Evolutionary conservation across 2,797 vertebrate species (phyloP).

Genomic region (Enteromius mattozi): DNA sequence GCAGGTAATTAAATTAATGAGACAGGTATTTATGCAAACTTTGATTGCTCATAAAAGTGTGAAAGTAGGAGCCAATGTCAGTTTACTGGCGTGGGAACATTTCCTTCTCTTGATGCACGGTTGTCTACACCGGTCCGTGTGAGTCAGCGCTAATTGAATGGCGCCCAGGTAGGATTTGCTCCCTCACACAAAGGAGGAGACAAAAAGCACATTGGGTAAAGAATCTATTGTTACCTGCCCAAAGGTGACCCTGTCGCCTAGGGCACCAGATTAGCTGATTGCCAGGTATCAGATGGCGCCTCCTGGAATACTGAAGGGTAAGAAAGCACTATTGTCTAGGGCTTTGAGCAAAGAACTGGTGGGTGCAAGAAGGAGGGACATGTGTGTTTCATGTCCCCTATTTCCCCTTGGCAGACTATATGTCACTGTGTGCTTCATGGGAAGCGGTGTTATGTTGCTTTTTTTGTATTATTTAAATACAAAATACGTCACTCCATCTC

Average conservation of each 20-base stretch:
- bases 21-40: neutral
- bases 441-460: constrained; percentile 59
- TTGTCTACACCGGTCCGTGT: constrained; percentile 53
- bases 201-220: constrained; percentile 64
- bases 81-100: constrained; percentile 61
- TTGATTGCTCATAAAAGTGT: neutral
- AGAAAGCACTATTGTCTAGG: constrained; percentile 83
- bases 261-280: constrained; percentile 87
- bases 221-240: constrained; percentile 81
- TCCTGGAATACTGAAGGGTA: constrained; percentile 86
- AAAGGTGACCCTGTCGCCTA: constrained; percentile 85
- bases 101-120: constrained; percentile 50
- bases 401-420: constrained; percentile 73
- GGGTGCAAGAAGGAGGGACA: constrained; percentile 58
- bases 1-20: neutral
- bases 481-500: constrained; percentile 54
- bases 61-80: constrained; percentile 5
- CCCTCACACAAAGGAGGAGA: constrained; percentile 53
- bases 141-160: constrained; percentile 65
- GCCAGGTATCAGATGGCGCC: constrained; percentile 84
- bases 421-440: constrained; percentile 62
- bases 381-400: constrained; percentile 63
- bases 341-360: constrained; percentile 59
- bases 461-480: constrained; percentile 56
- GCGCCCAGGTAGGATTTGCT: constrained; percentile 61